Conservation (phyloP, 30 jellyfish, hydroid and myxozoan genomes). For the Turritopsis rubra region DNA sequence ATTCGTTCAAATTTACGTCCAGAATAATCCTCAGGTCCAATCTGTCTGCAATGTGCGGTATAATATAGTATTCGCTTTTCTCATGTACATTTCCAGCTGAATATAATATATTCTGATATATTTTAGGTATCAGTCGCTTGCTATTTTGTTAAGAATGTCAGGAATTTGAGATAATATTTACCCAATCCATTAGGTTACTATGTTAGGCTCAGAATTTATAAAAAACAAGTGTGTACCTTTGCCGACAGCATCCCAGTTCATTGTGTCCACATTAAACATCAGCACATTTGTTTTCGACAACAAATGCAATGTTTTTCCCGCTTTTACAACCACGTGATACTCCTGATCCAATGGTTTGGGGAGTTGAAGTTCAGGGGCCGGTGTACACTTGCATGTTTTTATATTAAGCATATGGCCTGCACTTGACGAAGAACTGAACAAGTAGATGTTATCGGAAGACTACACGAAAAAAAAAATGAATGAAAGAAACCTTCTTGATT, state of each 20-base stretch:
- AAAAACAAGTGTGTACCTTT: background rate
- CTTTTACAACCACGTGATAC: constrained; percentile 17
- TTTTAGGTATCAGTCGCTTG: too few relatives aligned
- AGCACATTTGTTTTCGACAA: background rate
- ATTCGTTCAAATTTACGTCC: too few relatives aligned
- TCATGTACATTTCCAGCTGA: too few relatives aligned
- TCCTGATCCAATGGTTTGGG: background rate
- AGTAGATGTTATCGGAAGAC: constrained; percentile 15
- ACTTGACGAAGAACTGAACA: background rate
- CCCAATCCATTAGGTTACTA: too few relatives aligned
- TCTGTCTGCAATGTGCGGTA: too few relatives aligned
- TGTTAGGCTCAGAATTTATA: too few relatives aligned
- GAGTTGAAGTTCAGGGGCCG: background rate
- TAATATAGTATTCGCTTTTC: too few relatives aligned
- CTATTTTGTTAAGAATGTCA: too few relatives aligned
- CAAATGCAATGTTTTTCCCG: background rate
- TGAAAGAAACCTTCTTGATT: background rate
- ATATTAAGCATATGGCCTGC: background rate
- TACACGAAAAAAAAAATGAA: background rate
- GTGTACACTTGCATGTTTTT: background rate
- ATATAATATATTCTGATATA: too few relatives aligned
- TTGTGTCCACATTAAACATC: background rate
- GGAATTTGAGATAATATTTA: too few relatives aligned
- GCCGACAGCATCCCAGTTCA: constrained; percentile 1
- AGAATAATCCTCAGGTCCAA: too few relatives aligned